phyloP scores from a whole-genome alignment of 2,797 vertebrate species.

The Anguilla megastoma region DNA sequence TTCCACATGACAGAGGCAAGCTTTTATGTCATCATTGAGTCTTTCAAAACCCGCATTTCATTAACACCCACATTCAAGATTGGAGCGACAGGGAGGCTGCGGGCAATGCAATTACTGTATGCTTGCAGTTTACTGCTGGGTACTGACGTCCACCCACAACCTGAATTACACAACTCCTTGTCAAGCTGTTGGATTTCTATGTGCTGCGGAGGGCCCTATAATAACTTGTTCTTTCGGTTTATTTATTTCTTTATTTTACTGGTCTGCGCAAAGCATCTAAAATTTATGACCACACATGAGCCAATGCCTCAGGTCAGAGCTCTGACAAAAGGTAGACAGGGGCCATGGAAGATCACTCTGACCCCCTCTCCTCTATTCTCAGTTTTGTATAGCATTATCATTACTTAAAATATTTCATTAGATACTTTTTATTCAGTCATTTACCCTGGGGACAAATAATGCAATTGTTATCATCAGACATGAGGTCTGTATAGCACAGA shows the following conservation, averaged over 20 bases:
- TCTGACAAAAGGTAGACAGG: background rate
- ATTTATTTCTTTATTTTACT: background rate
- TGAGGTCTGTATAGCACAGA: background rate
- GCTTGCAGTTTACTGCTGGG: background rate
- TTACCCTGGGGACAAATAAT: background rate
- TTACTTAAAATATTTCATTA: background rate
- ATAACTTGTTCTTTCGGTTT: background rate
- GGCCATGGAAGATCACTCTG: background rate
- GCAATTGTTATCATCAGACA: background rate
- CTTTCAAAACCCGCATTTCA: slow-evolving; percentile 28
- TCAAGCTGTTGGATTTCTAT: slow-evolving; percentile 17
- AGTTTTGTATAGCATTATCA: background rate
- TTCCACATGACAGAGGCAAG: background rate
- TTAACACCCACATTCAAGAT: slow-evolving; percentile 15
- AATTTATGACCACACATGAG: background rate
- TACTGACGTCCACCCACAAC: slow-evolving; percentile 19
- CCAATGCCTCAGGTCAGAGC: background rate
- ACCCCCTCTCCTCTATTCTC: background rate
- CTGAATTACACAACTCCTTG: slow-evolving; percentile 19
- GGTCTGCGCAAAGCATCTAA: background rate
- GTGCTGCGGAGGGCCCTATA: background rate
- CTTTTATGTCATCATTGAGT: slow-evolving; percentile 15
- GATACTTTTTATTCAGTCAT: too few species aligned
- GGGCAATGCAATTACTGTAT: slow-evolving; percentile 17
- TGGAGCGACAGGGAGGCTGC: background rate